Evolutionary conservation across 1,140 invertebrate genomes (phyloP).

Genomic region (Megathymus violae): DNA sequence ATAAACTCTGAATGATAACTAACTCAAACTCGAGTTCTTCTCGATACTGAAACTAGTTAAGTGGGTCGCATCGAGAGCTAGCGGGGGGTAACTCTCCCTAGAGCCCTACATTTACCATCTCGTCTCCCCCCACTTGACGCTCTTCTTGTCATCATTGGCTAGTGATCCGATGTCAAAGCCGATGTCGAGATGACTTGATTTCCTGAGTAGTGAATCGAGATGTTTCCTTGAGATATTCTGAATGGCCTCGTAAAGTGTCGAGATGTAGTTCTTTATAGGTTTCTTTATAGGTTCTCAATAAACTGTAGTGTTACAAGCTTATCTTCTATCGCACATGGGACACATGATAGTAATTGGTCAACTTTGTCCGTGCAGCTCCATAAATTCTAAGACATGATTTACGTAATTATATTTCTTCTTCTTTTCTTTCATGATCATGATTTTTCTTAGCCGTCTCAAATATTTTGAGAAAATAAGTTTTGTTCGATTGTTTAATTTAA

Average conservation of each 20-base stretch:
- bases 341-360: too few species aligned
- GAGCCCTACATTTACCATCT: neutral
- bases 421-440: too few species aligned
- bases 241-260: neutral
- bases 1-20: too few species aligned
- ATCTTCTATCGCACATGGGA: too few species aligned
- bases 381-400: too few species aligned
- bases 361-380: too few species aligned
- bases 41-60: conserved; percentile 21
- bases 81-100: neutral
- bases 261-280: neutral
- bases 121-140: neutral
- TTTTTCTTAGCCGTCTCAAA: too few species aligned
- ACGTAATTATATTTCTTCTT: too few species aligned
- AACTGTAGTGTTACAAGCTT: too few species aligned
- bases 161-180: neutral
- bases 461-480: too few species aligned
- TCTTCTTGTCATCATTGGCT: neutral
- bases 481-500: too few species aligned
- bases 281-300: neutral
- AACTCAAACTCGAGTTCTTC: too few species aligned
- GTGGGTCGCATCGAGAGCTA: conserved; percentile 12
- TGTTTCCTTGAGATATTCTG: neutral
- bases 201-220: neutral
- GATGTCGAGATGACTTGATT: neutral